These are phyloP conservation scores for Halichondria panicea DNA, from an alignment of 37 sponge, comb jelly and placozoan species.

Conservation along the genomic window DNA sequence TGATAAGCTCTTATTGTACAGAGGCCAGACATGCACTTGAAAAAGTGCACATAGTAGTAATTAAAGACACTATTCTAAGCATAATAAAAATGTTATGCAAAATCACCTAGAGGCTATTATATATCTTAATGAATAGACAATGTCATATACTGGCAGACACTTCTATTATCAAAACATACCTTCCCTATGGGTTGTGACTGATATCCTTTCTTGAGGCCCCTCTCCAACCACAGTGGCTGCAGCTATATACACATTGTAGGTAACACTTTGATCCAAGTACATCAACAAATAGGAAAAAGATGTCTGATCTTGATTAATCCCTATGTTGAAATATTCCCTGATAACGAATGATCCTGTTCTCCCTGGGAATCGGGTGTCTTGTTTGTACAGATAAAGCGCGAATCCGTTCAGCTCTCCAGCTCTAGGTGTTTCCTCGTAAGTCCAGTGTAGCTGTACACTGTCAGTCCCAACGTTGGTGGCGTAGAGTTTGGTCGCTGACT, in stretches of 20 bases:
- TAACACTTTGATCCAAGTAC: slow-evolving; percentile 1
- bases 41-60: too few relatives aligned
- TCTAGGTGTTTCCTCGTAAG: slow-evolving; percentile 15
- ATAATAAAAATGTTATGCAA: too few relatives aligned
- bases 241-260: slow-evolving; percentile 15
- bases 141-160: too few relatives aligned
- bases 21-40: too few relatives aligned
- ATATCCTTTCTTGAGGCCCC: slow-evolving; percentile 32
- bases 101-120: too few relatives aligned
- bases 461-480: slow-evolving; percentile 1
- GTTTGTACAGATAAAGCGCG: neutral
- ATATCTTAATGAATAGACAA: too few relatives aligned
- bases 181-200: slow-evolving; percentile 2
- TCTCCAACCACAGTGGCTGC: slow-evolving; percentile 13
- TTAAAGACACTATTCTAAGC: too few relatives aligned
- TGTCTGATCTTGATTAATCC: too few relatives aligned
- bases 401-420: slow-evolving; percentile 11
- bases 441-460: slow-evolving; percentile 30
- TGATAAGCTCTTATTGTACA: too few relatives aligned
- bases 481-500: slow-evolving; percentile 30
- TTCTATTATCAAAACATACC: too few relatives aligned
- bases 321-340: neutral
- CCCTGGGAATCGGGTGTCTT: slow-evolving; percentile 13
- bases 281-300: neutral
- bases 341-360: neutral